These are phyloP conservation scores for Rhipidura dahli DNA, from an alignment of 2,113 vertebrate genomes.

Conservation along the genomic window DNA sequence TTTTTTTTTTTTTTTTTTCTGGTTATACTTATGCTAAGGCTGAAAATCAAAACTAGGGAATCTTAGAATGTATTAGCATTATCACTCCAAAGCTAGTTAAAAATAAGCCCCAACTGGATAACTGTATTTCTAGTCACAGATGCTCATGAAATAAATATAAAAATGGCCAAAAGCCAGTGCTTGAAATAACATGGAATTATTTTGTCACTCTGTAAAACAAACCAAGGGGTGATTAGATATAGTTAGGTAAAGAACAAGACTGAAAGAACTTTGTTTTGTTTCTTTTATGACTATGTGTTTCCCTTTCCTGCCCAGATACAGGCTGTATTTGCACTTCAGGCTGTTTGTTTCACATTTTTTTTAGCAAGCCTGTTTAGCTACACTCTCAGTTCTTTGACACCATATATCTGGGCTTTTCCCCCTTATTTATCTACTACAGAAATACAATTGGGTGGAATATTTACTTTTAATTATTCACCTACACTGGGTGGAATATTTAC, in stretches of 20 bases:
- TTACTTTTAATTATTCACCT: neutral
- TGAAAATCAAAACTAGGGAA: neutral
- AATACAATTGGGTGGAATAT: neutral
- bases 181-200: neutral
- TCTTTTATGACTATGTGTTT: neutral
- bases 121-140: neutral
- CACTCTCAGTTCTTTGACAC: neutral
- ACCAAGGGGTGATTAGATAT: neutral
- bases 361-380: neutral
- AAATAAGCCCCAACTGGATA: neutral
- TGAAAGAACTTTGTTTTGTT: neutral
- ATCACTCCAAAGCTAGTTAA: neutral
- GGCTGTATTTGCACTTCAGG: neutral
- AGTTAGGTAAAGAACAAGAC: neutral
- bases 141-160: neutral
- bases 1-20: too few relatives aligned
- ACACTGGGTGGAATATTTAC: neutral
- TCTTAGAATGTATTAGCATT: neutral
- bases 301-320: neutral
- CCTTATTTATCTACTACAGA: neutral
- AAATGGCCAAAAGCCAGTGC: neutral
- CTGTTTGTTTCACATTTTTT: neutral
- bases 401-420: fast-evolving
- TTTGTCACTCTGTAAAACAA: neutral
- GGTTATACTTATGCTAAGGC: neutral